Evolutionary conservation across 2,888 invertebrate genomes (phyloP), one percentile per base, ranked within the genome.

Genomic region (Poecilobothrus nobilitatus): DNA sequence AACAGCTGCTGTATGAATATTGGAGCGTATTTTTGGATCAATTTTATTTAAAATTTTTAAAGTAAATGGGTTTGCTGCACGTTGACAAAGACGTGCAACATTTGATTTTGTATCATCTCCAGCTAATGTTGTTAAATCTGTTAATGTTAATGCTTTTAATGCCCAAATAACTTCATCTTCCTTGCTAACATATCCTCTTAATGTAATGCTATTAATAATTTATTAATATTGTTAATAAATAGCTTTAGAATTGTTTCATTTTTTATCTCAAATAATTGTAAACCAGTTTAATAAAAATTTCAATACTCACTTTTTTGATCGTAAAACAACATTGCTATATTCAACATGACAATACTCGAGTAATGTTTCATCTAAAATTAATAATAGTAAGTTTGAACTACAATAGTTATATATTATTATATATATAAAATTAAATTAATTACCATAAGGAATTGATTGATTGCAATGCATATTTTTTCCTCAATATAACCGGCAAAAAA

Each of bases 41-140:
- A 78, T 69, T 2, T 69, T 70, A 9, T 72, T 70, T 6, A 80
- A 20, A 12, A 20, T 62, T 64, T 76, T 71, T 1, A 75, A 69
- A 20, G 79, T 76, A 66, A 82, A 77, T 7, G 89, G 87, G 75
- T 83, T 81, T 12, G 83, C 84, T 27, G 89, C 88, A 83, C 88
- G 78, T 69, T 86, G 82, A 78, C 95, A 95, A 2, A 99, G 84
- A 67, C 91, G 85, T 27, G 86, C 81, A 1, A 97, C 92, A 83
- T 92, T 94, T 18, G 89, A 85, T 10, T 80, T 78, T 0, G 91
- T 91, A 77, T 92, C 92, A 81, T 91, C 89, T 62, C 95, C 95
- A 66, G 91, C 86, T 67, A 99, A 84, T 2, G 96, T 96, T 1
- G 98, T 99, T 73, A 99, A 84, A 82, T 99, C 98, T 72, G 97